Base-by-base conservation (phyloP, 1,140 invertebrate genomes). In the Panagrolaimus sp. region DNA sequence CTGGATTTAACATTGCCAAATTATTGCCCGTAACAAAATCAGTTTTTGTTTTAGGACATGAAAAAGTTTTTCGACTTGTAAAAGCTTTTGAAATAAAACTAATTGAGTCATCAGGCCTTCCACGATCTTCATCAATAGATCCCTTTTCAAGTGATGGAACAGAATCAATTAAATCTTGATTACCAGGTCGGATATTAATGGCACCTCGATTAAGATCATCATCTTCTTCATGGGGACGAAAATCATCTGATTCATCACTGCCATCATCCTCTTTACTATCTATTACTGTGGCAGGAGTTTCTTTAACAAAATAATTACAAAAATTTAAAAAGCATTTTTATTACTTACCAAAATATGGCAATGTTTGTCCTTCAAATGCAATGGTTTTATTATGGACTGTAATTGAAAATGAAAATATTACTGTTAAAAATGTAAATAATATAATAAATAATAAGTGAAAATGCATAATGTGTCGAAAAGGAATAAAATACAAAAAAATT, bases 11-110 rank as follows among this genome's bases (percentile, higher is more conserved):
- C 65, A 76, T 67, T 5, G 72, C 77, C 4, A 51, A 63, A 16
- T 74, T 76, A 45, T 66, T 78, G 7, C 74, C 74, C 9, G 73
- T 74, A 16, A 78, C 46, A 16, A 76, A 75, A 31, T 74, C 67
- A 9, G 27, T 25, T 51, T 78, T 73, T 25, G 70, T 65, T 47
- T 68, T 76, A 9, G 67, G 73, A 51, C 63, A 78, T 14, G 43
- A 53, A 38, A 74, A 74, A 14, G 64, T 44, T 44, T 67, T 67
- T 43, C 74, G 70, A 27, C 51, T 57, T 5, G 51, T 57, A 20
- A 57, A 57, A n/a, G 51, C 51, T 20, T 57, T 57, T 14, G 20
- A 20, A 16, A 57, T 57, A 5, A 57, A 57, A 27, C 51, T 57
- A 20, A 57, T 27, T 2, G 9, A 23, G 27, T 57, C 51, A 57